Percentiles rank a stretch among this genome's conserved stretches.
Conservation (phyloP, 2,888 invertebrate genomes). For the Colostygia pectinataria region DNA sequence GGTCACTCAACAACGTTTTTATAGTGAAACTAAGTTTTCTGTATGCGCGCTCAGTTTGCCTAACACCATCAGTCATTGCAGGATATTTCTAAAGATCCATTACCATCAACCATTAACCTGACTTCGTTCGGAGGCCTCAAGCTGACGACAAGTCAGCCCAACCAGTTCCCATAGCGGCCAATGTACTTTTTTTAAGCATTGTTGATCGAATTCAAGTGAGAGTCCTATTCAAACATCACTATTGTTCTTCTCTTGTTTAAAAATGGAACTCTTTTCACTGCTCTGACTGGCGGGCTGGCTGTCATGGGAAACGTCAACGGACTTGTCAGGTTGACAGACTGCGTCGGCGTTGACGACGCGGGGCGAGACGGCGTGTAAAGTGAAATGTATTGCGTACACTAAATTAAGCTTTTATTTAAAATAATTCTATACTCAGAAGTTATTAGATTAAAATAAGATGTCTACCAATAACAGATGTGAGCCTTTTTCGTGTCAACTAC, state of each 20-base stretch:
- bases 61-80: conserved; percentile 25
- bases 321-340: conserved; percentile 51
- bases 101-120: conserved; percentile 30
- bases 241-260: conserved; percentile 67
- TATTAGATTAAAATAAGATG: too few species aligned
- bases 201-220: conserved; percentile 67
- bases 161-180: conserved; percentile 26
- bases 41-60: too few species aligned
- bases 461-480: too few species aligned
- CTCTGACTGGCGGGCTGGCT: conserved; percentile 34
- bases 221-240: conserved; percentile 64
- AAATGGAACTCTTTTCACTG: conserved; percentile 62
- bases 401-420: too few species aligned
- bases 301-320: conserved; percentile 53
- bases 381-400: too few species aligned
- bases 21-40: too few species aligned
- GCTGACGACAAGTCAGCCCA: conserved; percentile 18
- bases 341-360: conserved; percentile 23
- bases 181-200: conserved; percentile 50
- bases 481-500: too few species aligned
- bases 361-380: too few species aligned
- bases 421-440: too few species aligned
- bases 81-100: conserved; percentile 29
- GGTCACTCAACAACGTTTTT: too few species aligned
- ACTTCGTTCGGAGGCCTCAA: conserved; percentile 9